Percentiles rank a stretch among this genome's conserved stretches.
These are phyloP conservation scores for Xestobium rufovillosum DNA, from an alignment of 2,888 invertebrate genomes.

Conservation along the genomic window DNA sequence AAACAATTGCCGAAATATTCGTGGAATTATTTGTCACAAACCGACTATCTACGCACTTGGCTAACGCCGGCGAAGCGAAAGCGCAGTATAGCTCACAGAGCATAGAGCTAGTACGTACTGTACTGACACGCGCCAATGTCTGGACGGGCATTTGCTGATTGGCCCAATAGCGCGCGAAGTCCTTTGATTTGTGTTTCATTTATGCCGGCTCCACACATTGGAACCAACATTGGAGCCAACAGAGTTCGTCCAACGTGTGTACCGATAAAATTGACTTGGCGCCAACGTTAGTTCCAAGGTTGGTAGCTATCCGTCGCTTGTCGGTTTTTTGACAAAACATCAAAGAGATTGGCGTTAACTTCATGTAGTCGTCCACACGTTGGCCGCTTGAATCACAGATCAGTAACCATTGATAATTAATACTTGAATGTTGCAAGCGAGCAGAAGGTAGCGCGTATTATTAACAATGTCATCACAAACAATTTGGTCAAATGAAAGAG, in stretches of 20 bases:
- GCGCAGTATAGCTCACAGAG: no score
- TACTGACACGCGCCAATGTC: no score
- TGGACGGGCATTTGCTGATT: no score
- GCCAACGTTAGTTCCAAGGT: slow-evolving; percentile 2
- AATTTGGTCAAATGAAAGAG: neutral
- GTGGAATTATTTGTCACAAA: no score
- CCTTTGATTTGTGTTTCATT: no score
- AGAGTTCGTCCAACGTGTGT: slow-evolving; percentile 1
- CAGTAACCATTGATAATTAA: neutral
- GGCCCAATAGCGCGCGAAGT: no score
- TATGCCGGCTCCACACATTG: no score
- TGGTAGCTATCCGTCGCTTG: neutral
- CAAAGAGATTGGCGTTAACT: slow-evolving; percentile 1
- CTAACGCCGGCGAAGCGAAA: no score
- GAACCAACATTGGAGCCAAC: no score
- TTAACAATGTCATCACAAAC: neutral
- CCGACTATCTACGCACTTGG: no score
- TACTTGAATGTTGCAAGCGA: neutral
- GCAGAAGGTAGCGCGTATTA: neutral
- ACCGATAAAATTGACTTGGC: neutral
- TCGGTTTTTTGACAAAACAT: slow-evolving; percentile 3
- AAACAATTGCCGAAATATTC: no score
- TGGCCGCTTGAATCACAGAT: neutral
- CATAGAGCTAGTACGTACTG: no score
- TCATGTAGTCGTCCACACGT: neutral